phyloP scores from a whole-genome alignment of 2,113 vertebrate species.

The Strix aluco region DNA sequence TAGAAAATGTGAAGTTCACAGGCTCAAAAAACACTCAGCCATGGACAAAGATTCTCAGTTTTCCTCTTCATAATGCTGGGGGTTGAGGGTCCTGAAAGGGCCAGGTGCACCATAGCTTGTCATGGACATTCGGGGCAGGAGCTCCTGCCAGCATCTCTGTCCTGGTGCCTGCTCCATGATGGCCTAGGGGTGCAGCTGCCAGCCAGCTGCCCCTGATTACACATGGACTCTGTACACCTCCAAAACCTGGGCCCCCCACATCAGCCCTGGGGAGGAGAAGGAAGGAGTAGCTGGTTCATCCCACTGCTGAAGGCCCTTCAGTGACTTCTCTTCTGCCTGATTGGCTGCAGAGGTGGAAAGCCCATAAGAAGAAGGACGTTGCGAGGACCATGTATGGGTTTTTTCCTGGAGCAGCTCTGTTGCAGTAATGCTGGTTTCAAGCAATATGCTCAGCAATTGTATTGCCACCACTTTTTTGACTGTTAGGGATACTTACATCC shows the following conservation, averaged over 20 bases:
- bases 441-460: background rate
- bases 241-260: background rate
- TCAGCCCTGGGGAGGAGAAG: background rate
- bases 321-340: background rate
- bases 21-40: background rate
- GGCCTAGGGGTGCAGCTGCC: accelerated
- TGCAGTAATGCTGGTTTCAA: background rate
- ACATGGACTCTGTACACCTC: accelerated
- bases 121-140: background rate
- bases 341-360: background rate
- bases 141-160: background rate
- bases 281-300: background rate
- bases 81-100: background rate
- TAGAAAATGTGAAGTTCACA: background rate
- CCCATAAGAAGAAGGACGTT: accelerated
- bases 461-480: background rate
- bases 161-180: background rate
- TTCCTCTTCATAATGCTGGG: background rate
- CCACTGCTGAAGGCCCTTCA: background rate
- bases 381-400: accelerated
- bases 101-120: background rate
- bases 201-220: accelerated
- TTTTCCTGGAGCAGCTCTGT: background rate
- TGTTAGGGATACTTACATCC: background rate
- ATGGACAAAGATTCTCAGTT: background rate